Percentiles rank a stretch among this genome's conserved stretches.
These are phyloP conservation scores for Temnothorax ravouxi DNA, from an alignment of 2,888 invertebrate genomes.

Conservation along the genomic window DNA sequence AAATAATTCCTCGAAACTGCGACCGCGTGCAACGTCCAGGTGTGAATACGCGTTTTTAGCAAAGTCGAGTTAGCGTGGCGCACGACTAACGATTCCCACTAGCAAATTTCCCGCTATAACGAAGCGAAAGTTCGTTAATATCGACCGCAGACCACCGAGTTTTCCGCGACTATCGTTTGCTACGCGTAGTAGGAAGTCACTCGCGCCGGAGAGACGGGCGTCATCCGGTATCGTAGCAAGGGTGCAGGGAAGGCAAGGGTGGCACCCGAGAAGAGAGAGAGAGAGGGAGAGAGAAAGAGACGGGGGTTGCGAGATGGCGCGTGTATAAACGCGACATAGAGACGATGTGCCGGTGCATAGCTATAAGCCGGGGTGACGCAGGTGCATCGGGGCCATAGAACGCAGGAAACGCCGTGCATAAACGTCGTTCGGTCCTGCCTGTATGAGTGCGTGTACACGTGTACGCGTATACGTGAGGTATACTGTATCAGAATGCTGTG, in stretches of 20 bases:
- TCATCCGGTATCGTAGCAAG: constrained; percentile 20
- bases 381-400: constrained; percentile 74
- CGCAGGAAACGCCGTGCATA: constrained; percentile 76
- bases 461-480: constrained; percentile 52
- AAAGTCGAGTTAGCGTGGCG: not conserved
- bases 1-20: constrained; percentile 20
- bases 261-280: constrained; percentile 13
- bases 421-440: constrained; percentile 73
- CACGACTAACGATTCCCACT: constrained; percentile 27
- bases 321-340: constrained; percentile 70
- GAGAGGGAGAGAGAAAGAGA: constrained; percentile 10
- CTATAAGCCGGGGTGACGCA: constrained; percentile 73
- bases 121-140: constrained; percentile 47
- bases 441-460: not conserved
- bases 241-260: not conserved
- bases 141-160: constrained; percentile 32
- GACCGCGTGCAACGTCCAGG: not conserved
- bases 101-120: constrained; percentile 41
- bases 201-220: not conserved
- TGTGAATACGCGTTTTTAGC: constrained; percentile 7
- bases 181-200: not conserved
- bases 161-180: constrained; percentile 27
- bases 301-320: constrained; percentile 60
- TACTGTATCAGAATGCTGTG: constrained; percentile 31
- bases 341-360: constrained; percentile 59